Conservation (phyloP, 2,888 invertebrate genomes). For the Aproaerema taeniolella region DNA sequence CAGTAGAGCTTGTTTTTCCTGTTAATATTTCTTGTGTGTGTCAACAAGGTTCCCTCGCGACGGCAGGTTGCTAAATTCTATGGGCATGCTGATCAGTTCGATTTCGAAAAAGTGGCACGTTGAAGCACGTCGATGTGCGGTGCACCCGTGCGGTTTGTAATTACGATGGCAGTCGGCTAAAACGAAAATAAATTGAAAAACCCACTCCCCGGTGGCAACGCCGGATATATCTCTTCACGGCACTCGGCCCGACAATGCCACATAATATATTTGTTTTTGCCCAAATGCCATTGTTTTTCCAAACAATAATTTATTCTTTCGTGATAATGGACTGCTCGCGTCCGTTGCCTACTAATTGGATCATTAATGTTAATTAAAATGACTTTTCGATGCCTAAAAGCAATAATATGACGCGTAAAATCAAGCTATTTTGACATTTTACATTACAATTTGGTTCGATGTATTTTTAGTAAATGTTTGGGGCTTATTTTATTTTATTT, state of each 20-base stretch:
- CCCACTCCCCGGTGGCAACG: slow-evolving; percentile 58
- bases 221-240: slow-evolving; percentile 58
- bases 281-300: slow-evolving; percentile 56
- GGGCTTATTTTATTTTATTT: too few species aligned
- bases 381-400: slow-evolving; percentile 24
- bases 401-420: too few species aligned
- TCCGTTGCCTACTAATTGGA: slow-evolving; percentile 46
- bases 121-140: slow-evolving; percentile 31
- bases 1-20: slow-evolving; percentile 14
- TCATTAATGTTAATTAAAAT: slow-evolving; percentile 52
- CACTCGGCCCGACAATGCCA: slow-evolving; percentile 54
- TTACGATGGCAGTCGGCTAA: slow-evolving; percentile 66
- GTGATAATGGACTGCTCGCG: slow-evolving; percentile 40
- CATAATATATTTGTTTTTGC: slow-evolving; percentile 67
- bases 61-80: too few species aligned
- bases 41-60: slow-evolving; percentile 9
- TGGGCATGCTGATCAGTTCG: slow-evolving; percentile 26
- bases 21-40: slow-evolving; percentile 7
- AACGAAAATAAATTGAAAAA: slow-evolving; percentile 73
- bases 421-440: too few species aligned
- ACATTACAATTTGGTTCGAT: too few species aligned
- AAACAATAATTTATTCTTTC: slow-evolving; percentile 51
- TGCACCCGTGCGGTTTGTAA: slow-evolving; percentile 49
- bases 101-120: slow-evolving; percentile 40
- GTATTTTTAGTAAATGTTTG: too few species aligned